Evolutionary conservation across 1,140 invertebrate genomes (phyloP).

Genomic region (Stenopsyche tienmushanensis): DNA sequence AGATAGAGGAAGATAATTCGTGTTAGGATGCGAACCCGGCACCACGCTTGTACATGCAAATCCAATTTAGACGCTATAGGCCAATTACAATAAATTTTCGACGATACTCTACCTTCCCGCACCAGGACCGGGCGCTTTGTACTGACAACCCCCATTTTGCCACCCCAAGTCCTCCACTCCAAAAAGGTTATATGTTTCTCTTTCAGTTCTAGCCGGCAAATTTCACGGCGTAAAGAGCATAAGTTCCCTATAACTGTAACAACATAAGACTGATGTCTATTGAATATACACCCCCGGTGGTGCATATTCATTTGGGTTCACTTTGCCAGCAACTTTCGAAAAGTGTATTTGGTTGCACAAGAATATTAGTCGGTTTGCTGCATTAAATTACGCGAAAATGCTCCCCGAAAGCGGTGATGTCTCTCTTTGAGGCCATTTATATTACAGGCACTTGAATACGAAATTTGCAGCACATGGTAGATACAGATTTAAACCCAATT

Average conservation of each 20-base stretch:
- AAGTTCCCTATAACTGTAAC: neutral
- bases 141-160: neutral
- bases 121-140: neutral
- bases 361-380: too few species aligned
- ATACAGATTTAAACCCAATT: too few species aligned
- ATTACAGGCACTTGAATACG: too few species aligned
- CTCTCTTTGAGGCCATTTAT: too few species aligned
- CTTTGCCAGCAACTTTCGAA: too few species aligned
- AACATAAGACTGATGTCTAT: too few species aligned
- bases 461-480: too few species aligned
- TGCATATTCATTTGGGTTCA: too few species aligned
- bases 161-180: neutral
- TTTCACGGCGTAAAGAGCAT: neutral
- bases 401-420: too few species aligned
- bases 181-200: neutral
- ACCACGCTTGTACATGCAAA: slow-evolving; percentile 21
- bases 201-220: neutral
- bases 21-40: slow-evolving; percentile 10
- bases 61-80: slow-evolving; percentile 25
- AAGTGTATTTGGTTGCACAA: too few species aligned
- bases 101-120: slow-evolving; percentile 13
- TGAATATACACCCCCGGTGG: too few species aligned
- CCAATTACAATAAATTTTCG: slow-evolving; percentile 31
- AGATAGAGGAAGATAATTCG: neutral
- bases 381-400: too few species aligned